phyloP scores from a whole-genome alignment of 2,113 vertebrate genomes.

The Lophius piscatorius region DNA sequence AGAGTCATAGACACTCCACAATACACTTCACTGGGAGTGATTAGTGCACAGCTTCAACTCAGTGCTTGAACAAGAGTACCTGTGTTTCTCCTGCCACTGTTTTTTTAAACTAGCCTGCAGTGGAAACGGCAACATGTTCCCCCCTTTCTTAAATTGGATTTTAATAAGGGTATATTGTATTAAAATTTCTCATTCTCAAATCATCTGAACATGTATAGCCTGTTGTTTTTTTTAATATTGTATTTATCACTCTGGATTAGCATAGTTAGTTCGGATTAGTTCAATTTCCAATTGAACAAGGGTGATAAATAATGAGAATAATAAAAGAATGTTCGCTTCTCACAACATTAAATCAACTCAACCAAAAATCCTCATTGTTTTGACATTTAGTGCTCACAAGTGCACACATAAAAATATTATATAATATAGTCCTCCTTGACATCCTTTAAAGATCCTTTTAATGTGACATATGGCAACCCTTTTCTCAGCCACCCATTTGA shows the following conservation, averaged over 20 bases:
- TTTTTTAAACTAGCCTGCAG: no score
- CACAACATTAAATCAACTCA: no score
- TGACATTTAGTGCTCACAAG: conserved; percentile 77
- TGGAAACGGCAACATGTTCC: not conserved
- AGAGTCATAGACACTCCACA: conserved; percentile 51
- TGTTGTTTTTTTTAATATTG: not conserved
- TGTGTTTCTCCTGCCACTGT: conserved; percentile 42
- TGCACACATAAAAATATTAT: conserved; percentile 79
- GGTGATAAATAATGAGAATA: no score
- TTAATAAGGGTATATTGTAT: not conserved
- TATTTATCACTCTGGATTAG: not conserved
- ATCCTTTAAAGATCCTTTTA: conserved; percentile 81
- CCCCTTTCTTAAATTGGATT: not conserved
- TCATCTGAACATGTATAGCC: no score
- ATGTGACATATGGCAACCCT: conserved; percentile 88
- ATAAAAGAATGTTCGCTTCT: no score
- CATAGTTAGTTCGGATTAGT: not conserved
- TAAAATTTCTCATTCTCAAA: no score
- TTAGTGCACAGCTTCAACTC: conserved; percentile 59
- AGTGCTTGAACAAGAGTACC: conserved; percentile 64
- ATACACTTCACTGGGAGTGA: conserved; percentile 58
- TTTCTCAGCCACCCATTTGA: conserved; percentile 84
- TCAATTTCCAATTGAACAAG: not conserved
- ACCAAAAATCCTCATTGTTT: conserved; percentile 76
- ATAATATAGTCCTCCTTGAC: conserved; percentile 84